These are phyloP conservation scores for Eulemur rubriventer DNA, from an alignment of 2,797 vertebrate species.

Conservation along the genomic window DNA sequence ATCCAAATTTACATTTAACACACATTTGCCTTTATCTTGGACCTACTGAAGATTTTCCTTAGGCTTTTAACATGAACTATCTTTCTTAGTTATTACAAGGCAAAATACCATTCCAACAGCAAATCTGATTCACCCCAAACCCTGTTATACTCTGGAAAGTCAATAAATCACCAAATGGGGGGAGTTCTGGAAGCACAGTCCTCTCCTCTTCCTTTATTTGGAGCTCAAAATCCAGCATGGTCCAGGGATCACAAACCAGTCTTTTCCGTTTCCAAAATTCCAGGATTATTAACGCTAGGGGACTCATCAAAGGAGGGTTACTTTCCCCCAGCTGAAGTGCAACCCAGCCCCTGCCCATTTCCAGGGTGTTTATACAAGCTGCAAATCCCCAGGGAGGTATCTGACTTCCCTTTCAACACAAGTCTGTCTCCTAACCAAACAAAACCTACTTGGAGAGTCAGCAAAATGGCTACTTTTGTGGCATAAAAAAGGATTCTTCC, in stretches of 20 bases:
- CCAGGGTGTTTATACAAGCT: not conserved
- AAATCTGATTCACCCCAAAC: not conserved
- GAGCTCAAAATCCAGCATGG: not conserved
- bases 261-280: not conserved
- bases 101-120: slow-evolving; percentile 10
- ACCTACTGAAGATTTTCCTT: not conserved
- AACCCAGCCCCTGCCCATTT: not conserved
- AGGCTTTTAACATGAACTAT: not conserved
- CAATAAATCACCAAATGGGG: not conserved
- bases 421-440: slow-evolving; percentile 13
- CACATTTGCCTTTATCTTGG: not conserved
- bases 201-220: slow-evolving; percentile 30
- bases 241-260: not conserved
- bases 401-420: not conserved
- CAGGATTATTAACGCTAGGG: not conserved
- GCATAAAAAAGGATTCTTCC: not conserved
- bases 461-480: not conserved
- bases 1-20: not conserved
- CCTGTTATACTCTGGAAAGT: not conserved
- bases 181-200: not conserved
- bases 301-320: not conserved
- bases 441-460: not conserved
- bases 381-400: not conserved
- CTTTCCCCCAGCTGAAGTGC: not conserved
- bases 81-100: not conserved